A percentile compares a stretch with the other conserved stretches of the same genome.
Conservation (phyloP, 1,140 invertebrate species). For the Rhynchophorus ferrugineus region DNA sequence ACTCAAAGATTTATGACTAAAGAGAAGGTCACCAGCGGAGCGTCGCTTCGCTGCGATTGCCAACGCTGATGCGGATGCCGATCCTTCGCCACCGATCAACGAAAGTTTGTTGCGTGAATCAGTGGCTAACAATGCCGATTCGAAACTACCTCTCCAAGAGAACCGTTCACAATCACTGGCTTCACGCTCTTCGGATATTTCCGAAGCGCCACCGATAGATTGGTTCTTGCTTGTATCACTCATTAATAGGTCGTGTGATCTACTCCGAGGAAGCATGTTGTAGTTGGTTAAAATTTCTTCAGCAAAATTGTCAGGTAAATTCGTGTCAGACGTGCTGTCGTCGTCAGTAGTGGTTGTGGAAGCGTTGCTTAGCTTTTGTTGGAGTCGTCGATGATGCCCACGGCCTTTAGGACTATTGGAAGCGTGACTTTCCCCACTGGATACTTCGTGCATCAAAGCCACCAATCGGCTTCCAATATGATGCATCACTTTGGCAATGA, state of each 20-base stretch:
- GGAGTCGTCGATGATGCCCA: slow-evolving; percentile 47
- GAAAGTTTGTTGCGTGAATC: slow-evolving; percentile 73
- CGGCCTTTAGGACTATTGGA: slow-evolving; percentile 45
- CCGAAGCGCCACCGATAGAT: slow-evolving; percentile 43
- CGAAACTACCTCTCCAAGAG: slow-evolving; percentile 84
- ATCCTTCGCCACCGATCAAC: slow-evolving; percentile 58
- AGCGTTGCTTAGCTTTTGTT: slow-evolving; percentile 54
- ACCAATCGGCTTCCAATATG: slow-evolving; percentile 85
- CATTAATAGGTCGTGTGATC: slow-evolving; percentile 69
- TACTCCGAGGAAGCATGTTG: slow-evolving; percentile 54
- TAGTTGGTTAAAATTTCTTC: slow-evolving; percentile 33
- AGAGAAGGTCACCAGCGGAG: slow-evolving; percentile 69
- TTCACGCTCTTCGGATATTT: slow-evolving; percentile 60
- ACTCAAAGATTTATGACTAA: slow-evolving; percentile 62
- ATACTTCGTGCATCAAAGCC: slow-evolving; percentile 87
- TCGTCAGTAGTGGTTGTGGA: slow-evolving; percentile 69
- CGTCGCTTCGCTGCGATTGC: slow-evolving; percentile 64
- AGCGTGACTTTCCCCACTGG: slow-evolving; percentile 55
- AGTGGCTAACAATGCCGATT: slow-evolving; percentile 73
- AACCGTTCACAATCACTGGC: slow-evolving; percentile 83
- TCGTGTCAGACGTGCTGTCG: slow-evolving; percentile 58
- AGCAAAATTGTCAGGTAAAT: slow-evolving; percentile 34
- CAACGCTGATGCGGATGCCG: slow-evolving; percentile 54
- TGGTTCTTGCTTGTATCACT: slow-evolving; percentile 44
- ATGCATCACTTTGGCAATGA: slow-evolving; percentile 88